Evolutionary conservation across 2,888 invertebrate species (phyloP), one percentile per base, ranked within the genome.

Genomic region (Cryptocephalus primarius): DNA sequence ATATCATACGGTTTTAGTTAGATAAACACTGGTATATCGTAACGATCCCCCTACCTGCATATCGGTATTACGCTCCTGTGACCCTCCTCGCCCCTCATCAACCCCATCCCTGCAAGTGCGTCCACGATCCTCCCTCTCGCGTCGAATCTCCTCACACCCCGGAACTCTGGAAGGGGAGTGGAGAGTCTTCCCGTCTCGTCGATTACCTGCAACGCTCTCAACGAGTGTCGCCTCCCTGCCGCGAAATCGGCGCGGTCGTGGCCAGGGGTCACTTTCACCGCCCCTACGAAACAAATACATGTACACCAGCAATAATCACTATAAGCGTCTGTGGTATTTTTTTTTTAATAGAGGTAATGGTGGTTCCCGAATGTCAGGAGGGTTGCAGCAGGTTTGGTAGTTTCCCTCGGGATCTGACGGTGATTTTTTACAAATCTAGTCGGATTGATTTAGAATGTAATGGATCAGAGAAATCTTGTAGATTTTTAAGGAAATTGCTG

Each of bases 241-340:
- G 95, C 95, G 68, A 95, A 99, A 74, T 99, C 99, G 63, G 90
- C 91, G 33, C 83, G 88, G 70, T 99, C 96, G 70, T 99, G 99
- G 2, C 94, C 96, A 0, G 99, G 97, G 1, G 97, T 97, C 50
- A 99, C 91, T 74, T 99, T 99, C 0, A 99, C 99, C 49, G 95
- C 96, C 57, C 97, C 90, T 85, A 54, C 12, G 12, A 6, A 6
- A 36, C 22, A 22, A 2, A 22, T 22, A 22, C 22, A 22, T 22
- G 22, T 22, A 2, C 22, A 22, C 6, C 22, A 22, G 22, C 22
- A 22, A 22, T 22, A 6, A 22, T 22, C 2, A 22, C 3, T n/a
- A n/a, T n/a, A n/a, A n/a, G n/a, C n/a, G n/a, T n/a, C n/a, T n/a
- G n/a, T n/a, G n/a, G n/a, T n/a, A n/a, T n/a, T n/a, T n/a, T 22